A percentile compares a stretch with the other conserved stretches of the same genome.
Conservation (phyloP, 64 coral and sea anemone genomes). For the Porites australiensis region DNA sequence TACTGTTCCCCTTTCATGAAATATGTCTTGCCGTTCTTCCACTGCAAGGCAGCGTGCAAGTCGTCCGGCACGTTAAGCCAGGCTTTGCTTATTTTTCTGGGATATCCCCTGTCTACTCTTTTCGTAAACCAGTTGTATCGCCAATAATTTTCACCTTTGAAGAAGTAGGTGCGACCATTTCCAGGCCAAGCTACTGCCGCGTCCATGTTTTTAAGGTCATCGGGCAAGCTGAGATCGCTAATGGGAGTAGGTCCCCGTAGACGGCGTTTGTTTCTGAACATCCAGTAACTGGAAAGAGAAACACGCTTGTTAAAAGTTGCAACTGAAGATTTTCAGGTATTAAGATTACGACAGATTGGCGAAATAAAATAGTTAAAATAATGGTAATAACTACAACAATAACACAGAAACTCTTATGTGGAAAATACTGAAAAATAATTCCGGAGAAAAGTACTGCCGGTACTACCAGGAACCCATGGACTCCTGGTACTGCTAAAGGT, state of each 20-base stretch:
- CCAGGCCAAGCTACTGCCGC: constrained; percentile 80
- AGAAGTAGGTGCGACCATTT: constrained; percentile 83
- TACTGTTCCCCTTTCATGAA: constrained; percentile 74
- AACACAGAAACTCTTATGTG: too few relatives aligned
- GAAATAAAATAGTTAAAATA: too few relatives aligned
- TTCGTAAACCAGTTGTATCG: constrained; percentile 27
- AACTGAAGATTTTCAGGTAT: neutral
- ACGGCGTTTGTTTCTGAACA: constrained; percentile 40
- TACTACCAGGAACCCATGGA: too few relatives aligned
- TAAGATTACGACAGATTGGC: too few relatives aligned
- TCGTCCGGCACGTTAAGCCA: constrained; percentile 59
- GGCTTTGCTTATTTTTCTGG: constrained; percentile 32
- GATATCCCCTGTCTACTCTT: constrained; percentile 65
- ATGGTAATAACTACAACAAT: too few relatives aligned
- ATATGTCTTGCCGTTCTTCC: constrained; percentile 73
- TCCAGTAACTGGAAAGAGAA: constrained; percentile 62
- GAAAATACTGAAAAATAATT: too few relatives aligned
- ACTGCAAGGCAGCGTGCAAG: constrained; percentile 79
- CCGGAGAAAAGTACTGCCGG: too few relatives aligned
- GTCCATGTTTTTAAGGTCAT: constrained; percentile 72
- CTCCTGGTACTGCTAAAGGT: too few relatives aligned
- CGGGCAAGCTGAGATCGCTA: constrained; percentile 42
- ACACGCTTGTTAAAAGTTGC: neutral
- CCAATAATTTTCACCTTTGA: constrained; percentile 89
- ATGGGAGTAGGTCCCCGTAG: constrained; percentile 32